Conservation (phyloP, 1,140 invertebrate genomes). For the Drosophila sp. region DNA sequence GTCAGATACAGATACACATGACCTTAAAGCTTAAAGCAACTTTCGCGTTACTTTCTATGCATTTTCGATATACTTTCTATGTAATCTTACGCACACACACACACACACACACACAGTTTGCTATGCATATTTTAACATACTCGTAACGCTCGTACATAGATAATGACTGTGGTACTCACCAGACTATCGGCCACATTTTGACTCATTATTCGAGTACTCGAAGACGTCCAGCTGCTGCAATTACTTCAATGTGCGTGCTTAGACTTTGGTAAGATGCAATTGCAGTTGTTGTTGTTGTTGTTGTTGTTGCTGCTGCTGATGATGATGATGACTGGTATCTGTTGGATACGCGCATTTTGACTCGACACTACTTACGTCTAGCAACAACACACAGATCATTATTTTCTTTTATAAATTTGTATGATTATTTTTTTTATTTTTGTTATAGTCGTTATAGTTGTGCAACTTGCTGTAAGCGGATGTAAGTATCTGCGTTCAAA, state of each 20-base stretch:
- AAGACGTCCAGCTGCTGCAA: slow-evolving; percentile 70
- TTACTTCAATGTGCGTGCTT: slow-evolving; percentile 74
- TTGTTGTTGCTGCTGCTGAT: slow-evolving; percentile 39
- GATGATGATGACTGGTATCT: slow-evolving; percentile 64
- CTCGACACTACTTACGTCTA: slow-evolving; percentile 58
- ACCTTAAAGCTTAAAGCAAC: slow-evolving; percentile 6
- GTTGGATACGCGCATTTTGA: slow-evolving; percentile 75
- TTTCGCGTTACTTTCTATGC: slow-evolving; percentile 58
- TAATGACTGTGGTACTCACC: slow-evolving; percentile 69
- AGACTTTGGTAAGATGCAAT: slow-evolving; percentile 71
- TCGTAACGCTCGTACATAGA: slow-evolving; percentile 16
- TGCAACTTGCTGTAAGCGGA: slow-evolving; percentile 68
- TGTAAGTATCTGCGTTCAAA: slow-evolving; percentile 63
- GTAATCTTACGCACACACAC: slow-evolving; percentile 13
- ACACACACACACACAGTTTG: neutral
- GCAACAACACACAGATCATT: slow-evolving; percentile 53
- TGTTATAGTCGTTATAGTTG: slow-evolving; percentile 37
- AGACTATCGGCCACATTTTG: slow-evolving; percentile 84
- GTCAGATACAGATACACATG: slow-evolving; percentile 2
- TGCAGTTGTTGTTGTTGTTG: slow-evolving; percentile 36
- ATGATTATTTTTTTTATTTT: slow-evolving; percentile 28
- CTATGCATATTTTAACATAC: slow-evolving; percentile 6
- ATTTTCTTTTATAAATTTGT: slow-evolving; percentile 38
- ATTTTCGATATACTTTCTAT: slow-evolving; percentile 62
- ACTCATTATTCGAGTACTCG: slow-evolving; percentile 73